Evolutionary conservation across 2,888 invertebrate genomes (phyloP).

Genomic region (Agriopis aurantiaria): DNA sequence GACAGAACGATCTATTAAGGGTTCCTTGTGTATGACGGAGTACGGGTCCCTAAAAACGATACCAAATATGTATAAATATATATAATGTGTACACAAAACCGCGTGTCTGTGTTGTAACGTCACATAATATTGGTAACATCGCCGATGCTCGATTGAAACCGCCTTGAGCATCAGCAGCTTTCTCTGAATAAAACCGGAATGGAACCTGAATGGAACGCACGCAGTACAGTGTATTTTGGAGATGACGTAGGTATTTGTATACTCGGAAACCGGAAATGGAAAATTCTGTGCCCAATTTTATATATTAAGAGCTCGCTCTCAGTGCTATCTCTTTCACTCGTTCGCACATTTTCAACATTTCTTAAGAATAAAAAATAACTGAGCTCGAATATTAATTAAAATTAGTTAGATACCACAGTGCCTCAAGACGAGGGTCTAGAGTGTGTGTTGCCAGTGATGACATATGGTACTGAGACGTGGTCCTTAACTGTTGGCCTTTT

Average conservation of each 20-base stretch:
- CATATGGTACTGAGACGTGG: too few species aligned
- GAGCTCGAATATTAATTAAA: too few species aligned
- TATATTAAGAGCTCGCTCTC: too few species aligned
- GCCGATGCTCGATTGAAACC: slow-evolving; percentile 26
- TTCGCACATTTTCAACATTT: too few species aligned
- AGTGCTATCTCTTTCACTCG: too few species aligned
- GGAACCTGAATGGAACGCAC: not conserved
- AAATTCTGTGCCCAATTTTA: too few species aligned
- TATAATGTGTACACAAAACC: slow-evolving; percentile 16
- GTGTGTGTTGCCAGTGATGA: too few species aligned
- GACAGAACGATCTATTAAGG: not conserved
- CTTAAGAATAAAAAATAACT: too few species aligned
- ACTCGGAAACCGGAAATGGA: not conserved
- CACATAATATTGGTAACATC: slow-evolving; percentile 44
- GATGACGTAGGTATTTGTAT: not conserved
- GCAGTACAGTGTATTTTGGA: not conserved
- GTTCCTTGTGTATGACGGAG: too few species aligned
- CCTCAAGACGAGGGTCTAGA: too few species aligned
- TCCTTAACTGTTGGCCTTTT: too few species aligned
- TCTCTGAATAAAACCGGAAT: slow-evolving; percentile 54
- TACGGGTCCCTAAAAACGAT: not conserved
- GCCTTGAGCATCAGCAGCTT: slow-evolving; percentile 48
- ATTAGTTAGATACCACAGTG: too few species aligned
- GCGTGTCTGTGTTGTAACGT: slow-evolving; percentile 22
- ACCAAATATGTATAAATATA: not conserved